Percentiles rank a stretch among this genome's conserved stretches.
Evolutionary conservation across 2,797 vertebrate species (phyloP).

Genomic region (Pseudochirops corinnae): DNA sequence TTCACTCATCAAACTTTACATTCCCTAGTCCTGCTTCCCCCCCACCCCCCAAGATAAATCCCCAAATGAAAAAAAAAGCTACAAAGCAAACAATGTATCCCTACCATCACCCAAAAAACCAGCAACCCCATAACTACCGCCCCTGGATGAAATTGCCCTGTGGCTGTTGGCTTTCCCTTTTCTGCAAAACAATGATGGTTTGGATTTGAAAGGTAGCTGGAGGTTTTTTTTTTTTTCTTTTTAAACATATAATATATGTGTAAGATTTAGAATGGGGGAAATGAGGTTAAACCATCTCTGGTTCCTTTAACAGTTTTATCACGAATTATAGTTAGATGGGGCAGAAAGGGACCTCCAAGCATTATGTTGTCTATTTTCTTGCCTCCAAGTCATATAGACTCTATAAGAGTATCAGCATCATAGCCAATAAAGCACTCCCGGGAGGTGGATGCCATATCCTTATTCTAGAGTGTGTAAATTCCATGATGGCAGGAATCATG

Average conservation of each 20-base stretch:
- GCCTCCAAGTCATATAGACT: conserved; percentile 9
- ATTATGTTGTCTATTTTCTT: not conserved
- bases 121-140: not conserved
- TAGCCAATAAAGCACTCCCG: not conserved
- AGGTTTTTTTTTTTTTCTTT: not conserved
- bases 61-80: conserved; percentile 33
- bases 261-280: conserved; percentile 70
- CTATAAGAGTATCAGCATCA: not conserved
- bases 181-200: conserved; percentile 74
- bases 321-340: conserved; percentile 45
- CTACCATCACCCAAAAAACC: not conserved
- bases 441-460: not conserved
- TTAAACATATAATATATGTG: conserved; percentile 72
- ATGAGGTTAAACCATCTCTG: conserved; percentile 67
- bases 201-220: conserved; percentile 64
- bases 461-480: not conserved
- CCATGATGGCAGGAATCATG: not conserved
- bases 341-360: not conserved
- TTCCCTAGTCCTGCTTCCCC: not conserved
- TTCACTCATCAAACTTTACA: conserved; percentile 78
- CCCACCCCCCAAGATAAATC: not conserved
- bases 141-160: conserved; percentile 30
- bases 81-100: conserved; percentile 17
- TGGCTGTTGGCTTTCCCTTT: conserved; percentile 60
- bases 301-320: conserved; percentile 63